Base-by-base conservation (phyloP, 2,888 invertebrate genomes). In the Trachelus stipa region DNA sequence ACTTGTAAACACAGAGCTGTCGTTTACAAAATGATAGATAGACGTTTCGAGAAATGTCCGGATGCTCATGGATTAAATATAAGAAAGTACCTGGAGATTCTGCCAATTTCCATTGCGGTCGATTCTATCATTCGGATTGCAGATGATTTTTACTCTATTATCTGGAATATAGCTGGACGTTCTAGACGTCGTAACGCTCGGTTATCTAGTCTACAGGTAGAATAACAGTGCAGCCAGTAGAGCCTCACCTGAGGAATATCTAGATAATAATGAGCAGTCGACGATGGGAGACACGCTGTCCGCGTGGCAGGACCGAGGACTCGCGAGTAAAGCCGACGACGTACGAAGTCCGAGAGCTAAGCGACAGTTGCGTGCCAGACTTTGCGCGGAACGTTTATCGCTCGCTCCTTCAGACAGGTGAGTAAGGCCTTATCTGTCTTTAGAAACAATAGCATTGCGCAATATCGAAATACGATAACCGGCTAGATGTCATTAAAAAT, bases 341-440 rank as follows among this genome's bases (percentile, higher is more conserved):
- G 69, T 34, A 74, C 77, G 81, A 81, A 75, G 79, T 69, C 34
- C 69, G 78, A 69, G 71, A 81, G 79, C 79, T 75, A 73, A 71
- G 79, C 81, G 81, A 77, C 83, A 84, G 83, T 84, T 81, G 82
- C 79, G 83, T 81, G 82, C 82, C 81, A 80, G 81, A 82, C 82
- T 80, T 82, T 79, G 81, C 82, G 81, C 83, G 77, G 81, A 73
- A 79, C 77, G 83, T 79, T 74, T 40, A 4, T 40, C 83, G 81
- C 71, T 78, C 69, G 33, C 75, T 79, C 75, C 75, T 78, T 12
- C 31, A 73, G 81, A 33, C 71, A 31, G 79, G 81, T 80, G 77
- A 82, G 79, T 82, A 81, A 40, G 34, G 12, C 12, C 33, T 69
- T 33, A 33, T 69, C 33, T 33, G 69, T 69, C 33, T 69, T 30